Conservation (phyloP, 92 coral and sea anemone genomes). For the Actinernus sp. region DNA sequence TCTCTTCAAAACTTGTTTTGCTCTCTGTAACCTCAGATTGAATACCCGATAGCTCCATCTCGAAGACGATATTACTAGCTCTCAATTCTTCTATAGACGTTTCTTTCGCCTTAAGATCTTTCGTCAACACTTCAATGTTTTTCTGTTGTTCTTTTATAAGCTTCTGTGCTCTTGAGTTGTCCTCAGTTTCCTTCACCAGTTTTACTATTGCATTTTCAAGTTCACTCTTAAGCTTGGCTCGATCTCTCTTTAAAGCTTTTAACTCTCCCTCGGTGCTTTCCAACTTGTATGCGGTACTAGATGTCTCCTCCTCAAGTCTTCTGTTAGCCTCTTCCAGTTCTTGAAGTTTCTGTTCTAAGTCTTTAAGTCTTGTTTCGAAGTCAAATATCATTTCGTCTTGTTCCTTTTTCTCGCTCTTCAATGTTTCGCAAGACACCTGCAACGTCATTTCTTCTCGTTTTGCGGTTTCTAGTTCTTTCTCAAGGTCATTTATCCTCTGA, state of each 20-base stretch:
- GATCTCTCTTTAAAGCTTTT: slow-evolving; percentile 69
- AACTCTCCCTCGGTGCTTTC: slow-evolving; percentile 48
- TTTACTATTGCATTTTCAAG: slow-evolving; percentile 61
- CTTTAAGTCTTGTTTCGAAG: slow-evolving; percentile 63
- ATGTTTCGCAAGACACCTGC: slow-evolving; percentile 65
- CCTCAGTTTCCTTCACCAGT: slow-evolving; percentile 63
- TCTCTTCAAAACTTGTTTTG: slow-evolving; percentile 43
- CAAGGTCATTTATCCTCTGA: slow-evolving; percentile 66
- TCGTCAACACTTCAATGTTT: slow-evolving; percentile 41
- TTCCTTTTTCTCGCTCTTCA: slow-evolving; percentile 66
- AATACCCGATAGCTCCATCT: slow-evolving; percentile 53
- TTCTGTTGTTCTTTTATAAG: slow-evolving; percentile 63
- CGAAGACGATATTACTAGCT: slow-evolving; percentile 53
- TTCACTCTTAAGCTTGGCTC: slow-evolving; percentile 58
- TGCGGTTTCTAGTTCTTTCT: slow-evolving; percentile 68
- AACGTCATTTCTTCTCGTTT: slow-evolving; percentile 73
- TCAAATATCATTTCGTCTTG: slow-evolving; percentile 53
- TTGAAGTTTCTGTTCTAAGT: slow-evolving; percentile 44
- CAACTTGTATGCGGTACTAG: slow-evolving; percentile 32
- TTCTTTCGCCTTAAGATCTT: slow-evolving; percentile 51
- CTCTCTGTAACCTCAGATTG: slow-evolving; percentile 61
- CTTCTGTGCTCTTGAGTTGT: slow-evolving; percentile 51
- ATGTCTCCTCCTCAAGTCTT: slow-evolving; percentile 68
- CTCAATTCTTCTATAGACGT: slow-evolving; percentile 61
- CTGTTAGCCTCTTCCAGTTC: slow-evolving; percentile 60